phyloP scores from a whole-genome alignment of 2,113 vertebrate species.

The Ictalurus punctatus region DNA sequence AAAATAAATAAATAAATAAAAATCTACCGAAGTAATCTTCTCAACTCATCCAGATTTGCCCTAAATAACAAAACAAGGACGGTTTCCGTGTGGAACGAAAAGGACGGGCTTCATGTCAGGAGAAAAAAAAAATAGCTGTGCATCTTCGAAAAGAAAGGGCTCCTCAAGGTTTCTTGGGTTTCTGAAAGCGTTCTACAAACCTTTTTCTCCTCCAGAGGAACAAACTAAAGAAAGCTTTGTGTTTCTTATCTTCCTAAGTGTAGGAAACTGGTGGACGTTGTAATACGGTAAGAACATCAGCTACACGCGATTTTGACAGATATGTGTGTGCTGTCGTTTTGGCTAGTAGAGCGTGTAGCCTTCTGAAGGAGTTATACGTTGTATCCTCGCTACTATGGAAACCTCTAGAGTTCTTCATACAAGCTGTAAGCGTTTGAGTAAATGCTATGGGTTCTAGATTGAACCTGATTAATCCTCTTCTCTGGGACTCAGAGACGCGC shows the following conservation, averaged over 20 bases:
- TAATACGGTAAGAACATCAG: background rate
- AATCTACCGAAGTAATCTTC: background rate
- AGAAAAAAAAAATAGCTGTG: background rate
- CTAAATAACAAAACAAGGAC: background rate
- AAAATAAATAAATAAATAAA: background rate
- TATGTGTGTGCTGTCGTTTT: background rate
- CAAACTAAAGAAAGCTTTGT: background rate
- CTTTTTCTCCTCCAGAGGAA: background rate
- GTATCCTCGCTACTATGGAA: background rate
- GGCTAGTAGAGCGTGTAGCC: background rate
- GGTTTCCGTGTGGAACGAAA: background rate
- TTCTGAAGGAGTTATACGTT: background rate
- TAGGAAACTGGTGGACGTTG: background rate
- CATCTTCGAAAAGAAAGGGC: background rate
- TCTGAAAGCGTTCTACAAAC: background rate
- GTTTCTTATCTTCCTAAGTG: background rate
- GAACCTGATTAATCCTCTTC: background rate
- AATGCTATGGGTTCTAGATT: background rate
- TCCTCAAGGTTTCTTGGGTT: background rate
- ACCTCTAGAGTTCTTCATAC: background rate
- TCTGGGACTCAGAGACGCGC: background rate
- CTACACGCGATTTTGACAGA: background rate
- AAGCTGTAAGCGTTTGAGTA: background rate
- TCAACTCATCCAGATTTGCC: background rate
- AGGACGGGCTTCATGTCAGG: background rate